phyloP scores from a whole-genome alignment of 2,113 vertebrate species.

The Chrysemys picta region DNA sequence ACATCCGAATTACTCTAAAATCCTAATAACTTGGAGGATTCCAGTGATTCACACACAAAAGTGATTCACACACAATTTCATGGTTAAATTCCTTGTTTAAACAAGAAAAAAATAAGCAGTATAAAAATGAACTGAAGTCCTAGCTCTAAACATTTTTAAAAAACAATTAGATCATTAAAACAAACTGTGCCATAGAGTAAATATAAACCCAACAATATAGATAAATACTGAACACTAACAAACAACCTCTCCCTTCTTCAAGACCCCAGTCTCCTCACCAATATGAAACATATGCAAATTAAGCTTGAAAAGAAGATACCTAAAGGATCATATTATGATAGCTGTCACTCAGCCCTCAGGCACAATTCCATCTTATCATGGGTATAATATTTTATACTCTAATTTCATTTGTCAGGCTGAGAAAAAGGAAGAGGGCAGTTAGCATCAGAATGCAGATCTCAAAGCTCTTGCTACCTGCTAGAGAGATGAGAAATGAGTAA shows the following conservation, averaged over 20 bases:
- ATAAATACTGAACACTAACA: neutral
- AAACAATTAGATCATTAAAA: neutral
- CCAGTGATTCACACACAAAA: slow-evolving; percentile 11
- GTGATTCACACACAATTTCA: neutral
- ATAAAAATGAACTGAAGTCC: neutral
- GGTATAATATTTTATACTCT: slow-evolving; percentile 6
- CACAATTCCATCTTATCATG: neutral
- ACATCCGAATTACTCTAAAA: slow-evolving; percentile 51
- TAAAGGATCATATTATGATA: neutral
- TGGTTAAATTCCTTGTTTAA: neutral
- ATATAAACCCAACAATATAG: neutral
- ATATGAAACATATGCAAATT: rapidly evolving
- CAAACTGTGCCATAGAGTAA: neutral
- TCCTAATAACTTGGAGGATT: slow-evolving; percentile 18
- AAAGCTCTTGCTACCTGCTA: neutral
- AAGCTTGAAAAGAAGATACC: neutral
- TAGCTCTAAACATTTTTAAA: neutral
- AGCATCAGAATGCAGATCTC: neutral
- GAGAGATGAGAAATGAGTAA: slow-evolving; percentile 9
- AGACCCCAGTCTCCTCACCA: neutral
- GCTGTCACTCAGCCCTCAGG: neutral
- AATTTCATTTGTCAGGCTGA: neutral
- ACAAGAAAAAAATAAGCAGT: neutral
- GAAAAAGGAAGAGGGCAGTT: neutral
- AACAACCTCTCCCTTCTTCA: neutral